These are phyloP conservation scores for Nesospiza acunhae DNA, from an alignment of 2,113 vertebrate genomes.

Conservation along the genomic window DNA sequence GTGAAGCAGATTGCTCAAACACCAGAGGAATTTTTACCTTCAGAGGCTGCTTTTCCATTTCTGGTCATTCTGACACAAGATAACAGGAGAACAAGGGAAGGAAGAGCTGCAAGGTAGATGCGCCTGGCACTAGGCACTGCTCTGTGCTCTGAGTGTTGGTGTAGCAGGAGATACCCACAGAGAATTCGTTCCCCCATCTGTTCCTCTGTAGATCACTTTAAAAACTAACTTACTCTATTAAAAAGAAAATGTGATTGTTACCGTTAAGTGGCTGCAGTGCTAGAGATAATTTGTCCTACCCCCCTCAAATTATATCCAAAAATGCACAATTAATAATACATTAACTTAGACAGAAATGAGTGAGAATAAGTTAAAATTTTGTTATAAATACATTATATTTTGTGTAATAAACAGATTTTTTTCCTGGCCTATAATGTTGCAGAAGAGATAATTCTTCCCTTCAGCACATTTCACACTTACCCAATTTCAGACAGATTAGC, in stretches of 20 bases:
- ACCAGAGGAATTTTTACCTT: background rate
- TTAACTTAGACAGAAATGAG: background rate
- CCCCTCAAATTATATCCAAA: background rate
- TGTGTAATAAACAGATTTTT: background rate
- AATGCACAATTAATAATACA: background rate
- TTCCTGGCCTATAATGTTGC: background rate
- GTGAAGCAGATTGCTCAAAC: background rate
- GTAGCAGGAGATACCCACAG: background rate
- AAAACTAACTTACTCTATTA: conserved; percentile 42
- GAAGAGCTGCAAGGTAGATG: background rate
- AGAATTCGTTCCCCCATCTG: conserved; percentile 40
- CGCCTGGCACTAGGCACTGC: background rate
- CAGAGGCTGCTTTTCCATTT: background rate
- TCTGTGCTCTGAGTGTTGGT: background rate
- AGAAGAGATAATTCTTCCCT: conserved; percentile 45
- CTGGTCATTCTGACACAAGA: background rate
- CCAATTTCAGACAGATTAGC: conserved; percentile 49
- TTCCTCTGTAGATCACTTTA: conserved; percentile 49
- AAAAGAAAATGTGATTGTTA: conserved; percentile 57
- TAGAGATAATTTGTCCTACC: background rate
- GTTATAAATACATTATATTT: background rate
- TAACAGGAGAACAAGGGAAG: background rate
- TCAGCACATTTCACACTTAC: conserved; percentile 48
- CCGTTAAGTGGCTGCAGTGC: conserved; percentile 8
- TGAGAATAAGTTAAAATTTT: background rate